Evolutionary conservation across 2,888 invertebrate species (phyloP).

Genomic region (Clepsis dumicolana): DNA sequence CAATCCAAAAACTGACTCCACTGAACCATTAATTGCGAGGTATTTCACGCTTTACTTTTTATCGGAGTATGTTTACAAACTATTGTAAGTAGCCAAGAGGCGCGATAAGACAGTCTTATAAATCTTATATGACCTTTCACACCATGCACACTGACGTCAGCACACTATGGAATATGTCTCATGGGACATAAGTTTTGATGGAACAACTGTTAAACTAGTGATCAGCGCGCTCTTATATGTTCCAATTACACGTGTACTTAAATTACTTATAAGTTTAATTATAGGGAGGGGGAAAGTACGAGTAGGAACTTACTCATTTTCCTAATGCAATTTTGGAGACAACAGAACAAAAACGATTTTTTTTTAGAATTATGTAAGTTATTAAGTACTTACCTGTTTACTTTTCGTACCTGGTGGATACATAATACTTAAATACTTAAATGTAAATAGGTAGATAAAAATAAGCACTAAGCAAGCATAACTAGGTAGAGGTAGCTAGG

Average conservation of each 20-base stretch:
- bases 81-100: not conserved
- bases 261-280: not conserved
- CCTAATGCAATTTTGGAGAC: no score
- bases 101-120: not conserved
- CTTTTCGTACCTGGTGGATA: no score
- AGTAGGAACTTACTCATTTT: no score
- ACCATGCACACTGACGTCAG: slow-evolving; percentile 18
- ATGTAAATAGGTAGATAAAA: no score
- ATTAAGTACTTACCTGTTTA: no score
- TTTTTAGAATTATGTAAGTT: no score
- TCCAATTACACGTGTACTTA: not conserved
- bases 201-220: not conserved
- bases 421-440: no score
- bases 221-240: slow-evolving; percentile 10
- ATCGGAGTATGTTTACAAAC: slow-evolving; percentile 1
- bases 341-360: no score
- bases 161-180: slow-evolving; percentile 16
- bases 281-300: no score
- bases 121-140: slow-evolving; percentile 1
- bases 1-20: not conserved
- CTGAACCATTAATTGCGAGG: not conserved
- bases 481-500: no score
- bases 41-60: not conserved
- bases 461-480: no score
- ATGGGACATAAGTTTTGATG: not conserved